Percentiles rank a stretch among this genome's conserved stretches.
These are phyloP conservation scores for Microctenopoma stevenorrisi DNA, from an alignment of 2,797 vertebrate species.

Conservation along the genomic window DNA sequence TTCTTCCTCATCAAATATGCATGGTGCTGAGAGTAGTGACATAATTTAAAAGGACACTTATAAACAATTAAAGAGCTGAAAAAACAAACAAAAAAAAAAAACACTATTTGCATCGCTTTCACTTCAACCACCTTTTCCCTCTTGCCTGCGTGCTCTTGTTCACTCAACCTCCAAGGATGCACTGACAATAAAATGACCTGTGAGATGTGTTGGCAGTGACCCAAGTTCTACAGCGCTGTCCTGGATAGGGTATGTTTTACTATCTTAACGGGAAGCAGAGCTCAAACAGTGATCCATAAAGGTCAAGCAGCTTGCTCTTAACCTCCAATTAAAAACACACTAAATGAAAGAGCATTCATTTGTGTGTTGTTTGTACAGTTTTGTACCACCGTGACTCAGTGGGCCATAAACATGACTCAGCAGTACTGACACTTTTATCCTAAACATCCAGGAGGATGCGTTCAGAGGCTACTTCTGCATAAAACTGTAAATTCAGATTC, in stretches of 20 bases:
- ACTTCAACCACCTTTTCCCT: constrained; percentile 29
- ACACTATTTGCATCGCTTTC: constrained; percentile 5
- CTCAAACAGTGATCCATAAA: constrained; percentile 43
- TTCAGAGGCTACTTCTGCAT: neutral
- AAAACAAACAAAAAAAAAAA: neutral
- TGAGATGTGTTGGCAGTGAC: constrained; percentile 39
- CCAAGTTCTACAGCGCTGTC: constrained; percentile 21
- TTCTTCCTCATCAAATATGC: constrained; percentile 48
- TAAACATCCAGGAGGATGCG: neutral
- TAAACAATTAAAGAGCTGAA: constrained; percentile 53
- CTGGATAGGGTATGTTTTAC: constrained; percentile 32
- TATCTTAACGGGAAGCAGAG: constrained; percentile 37
- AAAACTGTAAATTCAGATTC: neutral
- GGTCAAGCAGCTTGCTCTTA: constrained; percentile 37
- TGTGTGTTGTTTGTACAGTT: constrained; percentile 12
- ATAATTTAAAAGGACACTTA: constrained; percentile 57
- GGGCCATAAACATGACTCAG: neutral
- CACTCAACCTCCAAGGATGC: constrained; percentile 57
- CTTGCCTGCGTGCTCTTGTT: constrained; percentile 40
- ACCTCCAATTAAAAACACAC: constrained; percentile 38
- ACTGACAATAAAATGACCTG: constrained; percentile 31
- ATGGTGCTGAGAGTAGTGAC: constrained; percentile 41
- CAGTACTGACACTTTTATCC: neutral
- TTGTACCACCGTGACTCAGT: constrained; percentile 7
- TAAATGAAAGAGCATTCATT: constrained; percentile 9